Conservation (phyloP, 2,797 vertebrate genomes). For the Platyrinchus mystaceus region DNA sequence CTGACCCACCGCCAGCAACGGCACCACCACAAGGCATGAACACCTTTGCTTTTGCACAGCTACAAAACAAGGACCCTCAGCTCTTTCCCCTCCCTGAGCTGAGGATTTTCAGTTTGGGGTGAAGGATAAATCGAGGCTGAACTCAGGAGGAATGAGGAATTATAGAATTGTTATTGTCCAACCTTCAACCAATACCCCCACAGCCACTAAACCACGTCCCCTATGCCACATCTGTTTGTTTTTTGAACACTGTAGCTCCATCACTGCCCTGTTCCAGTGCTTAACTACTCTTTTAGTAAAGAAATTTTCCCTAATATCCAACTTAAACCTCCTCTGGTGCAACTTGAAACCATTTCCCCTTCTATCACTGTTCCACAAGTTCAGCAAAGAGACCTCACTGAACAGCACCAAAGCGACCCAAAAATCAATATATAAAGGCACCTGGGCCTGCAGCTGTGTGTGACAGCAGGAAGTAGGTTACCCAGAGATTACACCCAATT, state of each 20-base stretch:
- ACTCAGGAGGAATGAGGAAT: neutral
- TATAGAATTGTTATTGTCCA: neutral
- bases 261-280: neutral
- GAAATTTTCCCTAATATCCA: neutral
- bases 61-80: neutral
- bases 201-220: accelerated
- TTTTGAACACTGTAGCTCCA: neutral
- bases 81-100: neutral
- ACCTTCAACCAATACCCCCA: neutral
- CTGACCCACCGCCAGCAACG: accelerated
- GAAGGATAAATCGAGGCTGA: slow-evolving; percentile 39
- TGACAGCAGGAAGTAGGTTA: neutral
- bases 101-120: neutral
- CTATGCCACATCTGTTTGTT: neutral
- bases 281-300: neutral
- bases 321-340: neutral
- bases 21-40: neutral
- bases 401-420: neutral
- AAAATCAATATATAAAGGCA: neutral
- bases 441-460: neutral
- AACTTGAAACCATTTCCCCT: neutral
- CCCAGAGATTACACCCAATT: neutral
- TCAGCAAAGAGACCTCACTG: neutral
- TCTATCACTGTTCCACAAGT: accelerated
- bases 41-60: neutral